Conservation (phyloP, 2,888 invertebrate genomes). For the Aproaerema taeniolella region DNA sequence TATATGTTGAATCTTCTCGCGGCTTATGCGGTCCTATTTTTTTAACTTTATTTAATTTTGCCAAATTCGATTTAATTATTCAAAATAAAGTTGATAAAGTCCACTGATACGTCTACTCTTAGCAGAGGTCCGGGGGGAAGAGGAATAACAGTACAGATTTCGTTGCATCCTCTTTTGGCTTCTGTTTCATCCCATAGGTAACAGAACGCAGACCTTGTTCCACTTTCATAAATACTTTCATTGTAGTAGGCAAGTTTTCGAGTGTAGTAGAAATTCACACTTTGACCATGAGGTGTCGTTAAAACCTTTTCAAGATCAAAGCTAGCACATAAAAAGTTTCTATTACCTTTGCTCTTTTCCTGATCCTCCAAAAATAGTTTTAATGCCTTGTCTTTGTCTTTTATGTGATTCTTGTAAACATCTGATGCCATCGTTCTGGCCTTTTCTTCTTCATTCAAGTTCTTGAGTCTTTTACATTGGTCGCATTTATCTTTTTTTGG, state of each 20-base stretch:
- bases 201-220: not conserved
- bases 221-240: slow-evolving; percentile 3
- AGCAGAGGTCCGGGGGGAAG: too few relatives aligned
- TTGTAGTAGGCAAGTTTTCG: slow-evolving; percentile 1
- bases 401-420: too few relatives aligned
- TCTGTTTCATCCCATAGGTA: slow-evolving; percentile 4
- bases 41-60: too few relatives aligned
- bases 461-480: not conserved
- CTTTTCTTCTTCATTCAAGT: not conserved
- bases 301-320: slow-evolving; percentile 13
- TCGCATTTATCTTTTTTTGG: slow-evolving; percentile 11
- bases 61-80: too few relatives aligned
- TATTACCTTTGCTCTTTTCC: slow-evolving; percentile 15
- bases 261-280: slow-evolving; percentile 2
- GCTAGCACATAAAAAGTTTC: slow-evolving; percentile 13
- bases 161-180: slow-evolving; percentile 4
- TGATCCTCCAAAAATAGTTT: slow-evolving; percentile 11
- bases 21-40: too few relatives aligned
- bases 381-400: slow-evolving; percentile 5
- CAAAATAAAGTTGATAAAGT: too few relatives aligned
- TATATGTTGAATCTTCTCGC: too few relatives aligned
- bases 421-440: not conserved
- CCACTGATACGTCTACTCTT: too few relatives aligned
- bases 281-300: not conserved
- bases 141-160: not conserved